Base-by-base conservation (phyloP, 2,888 invertebrate species). In the Ypsolopha sequella region DNA sequence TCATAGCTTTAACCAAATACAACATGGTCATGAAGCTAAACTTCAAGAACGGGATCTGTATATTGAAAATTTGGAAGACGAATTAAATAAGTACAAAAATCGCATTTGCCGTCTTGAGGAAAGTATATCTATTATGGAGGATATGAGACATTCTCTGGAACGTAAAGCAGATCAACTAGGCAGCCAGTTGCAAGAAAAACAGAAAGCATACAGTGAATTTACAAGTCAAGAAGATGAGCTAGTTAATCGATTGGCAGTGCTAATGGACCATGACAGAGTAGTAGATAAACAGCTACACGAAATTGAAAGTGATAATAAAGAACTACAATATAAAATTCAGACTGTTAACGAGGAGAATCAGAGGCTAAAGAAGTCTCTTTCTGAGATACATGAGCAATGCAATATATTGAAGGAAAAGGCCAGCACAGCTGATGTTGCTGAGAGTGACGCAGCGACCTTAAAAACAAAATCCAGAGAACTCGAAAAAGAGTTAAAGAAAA, bases 31-130 rank as follows among this genome's bases (percentile, higher is more conserved):
- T 50, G 89, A 92, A 55, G 91, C 91, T 1, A 94, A 93, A 74
- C 70, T 94, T 9, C 92, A 92, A 66, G 93, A 94, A 70, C 85
- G 92, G 55, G 91, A 93, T 65, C 85, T 92, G 48, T 92, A 91
- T 55, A 91, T 93, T 52, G 94, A 94, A 71, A 91, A 89, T 41
- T 77, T 93, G 53, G 92, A 94, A 70, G 73, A 85, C 35, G 93
- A 93, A 63, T 85, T 92, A 49, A 76, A 70, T 2, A 89, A 90
- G 61, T 89, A 91, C 52, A 91, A 90, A 60, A 88, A 88, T 7
- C 90, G 91, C 60, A 89, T 91, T 41, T 81, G 87, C 36, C 89
- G 89, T 38, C 85, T 94, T 39, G 91, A 93, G 65, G 92, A 93
- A 65, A 89, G 89, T 56, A 75, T 92, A 41, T 87, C 88, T 7